Evolutionary conservation across 2,797 vertebrate species (phyloP).

Genomic region (Pseudochaenichthys georgianus): DNA sequence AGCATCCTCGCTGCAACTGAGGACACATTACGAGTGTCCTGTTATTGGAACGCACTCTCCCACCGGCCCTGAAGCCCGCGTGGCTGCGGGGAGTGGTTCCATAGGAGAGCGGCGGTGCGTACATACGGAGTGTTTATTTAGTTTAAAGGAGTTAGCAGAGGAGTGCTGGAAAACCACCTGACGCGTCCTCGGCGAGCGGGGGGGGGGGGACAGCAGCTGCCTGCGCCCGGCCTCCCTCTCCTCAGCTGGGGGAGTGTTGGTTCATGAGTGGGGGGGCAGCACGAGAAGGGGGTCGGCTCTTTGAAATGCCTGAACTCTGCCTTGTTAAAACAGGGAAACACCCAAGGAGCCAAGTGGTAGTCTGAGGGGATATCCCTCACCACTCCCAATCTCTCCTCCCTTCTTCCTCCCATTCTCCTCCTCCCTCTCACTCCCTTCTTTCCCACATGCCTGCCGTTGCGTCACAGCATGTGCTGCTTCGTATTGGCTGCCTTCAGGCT

Average conservation of each 20-base stretch:
- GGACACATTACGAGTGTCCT: constrained; percentile 78
- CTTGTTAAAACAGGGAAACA: constrained; percentile 74
- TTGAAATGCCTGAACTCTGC: constrained; percentile 63
- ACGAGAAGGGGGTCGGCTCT: constrained; percentile 41
- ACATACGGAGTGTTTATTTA: constrained; percentile 55
- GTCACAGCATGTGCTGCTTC: constrained; percentile 29
- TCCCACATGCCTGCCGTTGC: constrained; percentile 38
- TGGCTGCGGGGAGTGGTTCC: constrained; percentile 57
- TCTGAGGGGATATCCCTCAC: constrained; percentile 66
- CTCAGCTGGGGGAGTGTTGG: constrained; percentile 31
- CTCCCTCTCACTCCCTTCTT: constrained; percentile 10
- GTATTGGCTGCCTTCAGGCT: constrained; percentile 4
- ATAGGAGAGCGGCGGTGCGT: constrained; percentile 23
- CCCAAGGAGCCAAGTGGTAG: constrained; percentile 55
- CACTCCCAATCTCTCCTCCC: constrained; percentile 47
- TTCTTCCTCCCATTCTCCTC: constrained; percentile 30
- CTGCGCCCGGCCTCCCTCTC: constrained; percentile 13
- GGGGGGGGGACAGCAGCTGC: constrained; percentile 32
- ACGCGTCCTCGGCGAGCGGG: constrained; percentile 28
- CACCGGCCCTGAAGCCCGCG: constrained; percentile 46
- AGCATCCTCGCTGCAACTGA: constrained; percentile 44
- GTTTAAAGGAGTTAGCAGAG: constrained; percentile 35
- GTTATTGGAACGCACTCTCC: constrained; percentile 69
- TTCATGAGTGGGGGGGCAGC: constrained; percentile 36
- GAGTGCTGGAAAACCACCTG: constrained; percentile 64